Evolutionary conservation across 2,888 invertebrate species (phyloP).

Genomic region (Abrostola triplasia): DNA sequence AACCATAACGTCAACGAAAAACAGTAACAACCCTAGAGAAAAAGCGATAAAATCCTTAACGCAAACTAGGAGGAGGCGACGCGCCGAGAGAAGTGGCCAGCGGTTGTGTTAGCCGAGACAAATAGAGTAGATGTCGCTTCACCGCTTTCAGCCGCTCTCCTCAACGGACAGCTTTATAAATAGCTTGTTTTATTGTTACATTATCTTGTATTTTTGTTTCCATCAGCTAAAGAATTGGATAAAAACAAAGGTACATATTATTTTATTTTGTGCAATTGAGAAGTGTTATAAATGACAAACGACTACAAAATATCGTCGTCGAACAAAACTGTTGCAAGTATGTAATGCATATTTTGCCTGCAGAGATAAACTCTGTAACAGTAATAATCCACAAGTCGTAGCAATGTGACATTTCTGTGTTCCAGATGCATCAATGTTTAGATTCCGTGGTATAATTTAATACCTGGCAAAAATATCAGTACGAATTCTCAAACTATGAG

Average conservation of each 20-base stretch:
- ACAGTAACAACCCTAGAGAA: conserved; percentile 67
- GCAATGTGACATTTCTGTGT: conserved; percentile 43
- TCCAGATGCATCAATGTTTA: conserved; percentile 42
- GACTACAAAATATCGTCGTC: conserved; percentile 9
- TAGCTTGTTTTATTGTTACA: conserved; percentile 74
- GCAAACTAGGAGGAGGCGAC: conserved; percentile 77
- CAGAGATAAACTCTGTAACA: conserved; percentile 26
- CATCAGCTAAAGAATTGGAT: conserved; percentile 38
- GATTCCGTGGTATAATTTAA: conserved; percentile 46
- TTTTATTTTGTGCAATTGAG: background rate
- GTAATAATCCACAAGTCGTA: conserved; percentile 23
- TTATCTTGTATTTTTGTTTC: conserved; percentile 61
- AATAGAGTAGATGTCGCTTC: conserved; percentile 79
- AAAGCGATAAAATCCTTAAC: conserved; percentile 80
- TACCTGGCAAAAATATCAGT: conserved; percentile 48
- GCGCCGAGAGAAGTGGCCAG: conserved; percentile 75
- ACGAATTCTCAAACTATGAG: conserved; percentile 42
- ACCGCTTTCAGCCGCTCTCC: conserved; percentile 70
- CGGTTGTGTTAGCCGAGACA: conserved; percentile 80
- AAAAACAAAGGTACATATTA: conserved; percentile 30
- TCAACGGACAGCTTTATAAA: conserved; percentile 75
- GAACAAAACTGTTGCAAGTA: conserved; percentile 5
- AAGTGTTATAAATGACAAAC: conserved; percentile 13
- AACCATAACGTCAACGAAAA: conserved; percentile 53
- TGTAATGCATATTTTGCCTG: conserved; percentile 17